phyloP scores from a whole-genome alignment of 2,113 vertebrate genomes.

The Ameiurus melas region DNA sequence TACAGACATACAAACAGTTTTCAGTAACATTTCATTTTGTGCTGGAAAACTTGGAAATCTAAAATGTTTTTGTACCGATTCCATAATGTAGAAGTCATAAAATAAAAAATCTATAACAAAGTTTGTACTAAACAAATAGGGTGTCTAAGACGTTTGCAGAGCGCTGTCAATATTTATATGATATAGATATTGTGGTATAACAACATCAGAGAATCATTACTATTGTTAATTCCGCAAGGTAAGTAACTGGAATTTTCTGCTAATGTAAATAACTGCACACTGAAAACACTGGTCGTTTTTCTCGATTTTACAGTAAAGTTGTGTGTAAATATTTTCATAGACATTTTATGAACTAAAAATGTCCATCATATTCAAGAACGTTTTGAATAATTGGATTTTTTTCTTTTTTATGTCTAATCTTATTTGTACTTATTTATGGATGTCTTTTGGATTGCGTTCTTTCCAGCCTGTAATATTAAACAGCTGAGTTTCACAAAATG shows the following conservation, averaged over 20 bases:
- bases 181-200: not conserved
- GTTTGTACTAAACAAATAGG: no score
- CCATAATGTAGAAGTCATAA: no score
- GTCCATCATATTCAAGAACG: not conserved
- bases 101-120: no score
- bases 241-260: not conserved
- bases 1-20: no score
- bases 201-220: not conserved
- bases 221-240: not conserved
- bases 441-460: not conserved
- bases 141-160: no score
- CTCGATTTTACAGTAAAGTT: not conserved
- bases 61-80: no score
- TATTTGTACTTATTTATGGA: not conserved
- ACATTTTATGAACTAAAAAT: not conserved
- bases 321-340: not conserved
- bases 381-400: not conserved
- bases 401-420: not conserved
- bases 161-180: no score
- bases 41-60: no score
- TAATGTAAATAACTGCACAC: not conserved
- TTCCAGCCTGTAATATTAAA: not conserved
- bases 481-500: not conserved
- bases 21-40: no score
- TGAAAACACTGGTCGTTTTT: not conserved